Evolutionary conservation across 2,888 invertebrate species (phyloP).

Genomic region (Parnassius glacialis): DNA sequence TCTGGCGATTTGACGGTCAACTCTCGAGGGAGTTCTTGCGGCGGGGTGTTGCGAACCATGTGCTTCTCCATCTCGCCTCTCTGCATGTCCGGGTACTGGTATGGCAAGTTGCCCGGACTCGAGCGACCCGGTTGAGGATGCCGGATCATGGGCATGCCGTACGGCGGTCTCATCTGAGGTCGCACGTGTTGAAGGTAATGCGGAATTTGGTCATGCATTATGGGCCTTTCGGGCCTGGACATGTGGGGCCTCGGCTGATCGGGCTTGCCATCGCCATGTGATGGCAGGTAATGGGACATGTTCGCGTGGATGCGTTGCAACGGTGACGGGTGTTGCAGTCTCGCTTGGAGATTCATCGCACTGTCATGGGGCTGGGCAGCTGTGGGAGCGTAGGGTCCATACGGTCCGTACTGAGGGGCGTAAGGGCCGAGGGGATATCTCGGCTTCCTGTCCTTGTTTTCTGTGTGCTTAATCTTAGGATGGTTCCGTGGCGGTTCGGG

Average conservation of each 20-base stretch:
- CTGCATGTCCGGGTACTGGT: conserved; percentile 40
- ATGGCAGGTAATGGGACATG: conserved; percentile 29
- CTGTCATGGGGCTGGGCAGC: conserved; percentile 30
- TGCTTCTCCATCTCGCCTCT: conserved; percentile 36
- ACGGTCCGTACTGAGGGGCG: conserved; percentile 72
- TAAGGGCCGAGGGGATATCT: conserved; percentile 72
- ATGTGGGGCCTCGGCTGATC: conserved; percentile 24
- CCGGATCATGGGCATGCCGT: conserved; percentile 21
- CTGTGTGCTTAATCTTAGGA: conserved; percentile 73
- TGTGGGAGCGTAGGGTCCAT: conserved; percentile 68
- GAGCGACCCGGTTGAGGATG: conserved; percentile 34
- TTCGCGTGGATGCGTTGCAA: conserved; percentile 30
- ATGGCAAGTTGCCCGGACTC: conserved; percentile 20
- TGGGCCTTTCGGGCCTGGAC: conserved; percentile 33
- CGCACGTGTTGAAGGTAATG: conserved; percentile 26
- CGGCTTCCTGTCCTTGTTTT: conserved; percentile 67
- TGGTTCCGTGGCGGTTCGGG: conserved; percentile 57
- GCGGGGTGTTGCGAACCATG: conserved; percentile 13
- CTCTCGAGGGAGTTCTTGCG: conserved; percentile 22
- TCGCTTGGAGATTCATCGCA: conserved; percentile 30
- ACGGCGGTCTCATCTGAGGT: conserved; percentile 31
- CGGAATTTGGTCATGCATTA: conserved; percentile 15
- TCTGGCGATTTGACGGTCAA: conserved; percentile 23
- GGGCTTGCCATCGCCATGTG: conserved; percentile 18
- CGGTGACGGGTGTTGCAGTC: conserved; percentile 28